These are phyloP conservation scores for Acrossocheilus wenchowensis DNA, from an alignment of 2,797 vertebrate species.

Conservation along the genomic window DNA sequence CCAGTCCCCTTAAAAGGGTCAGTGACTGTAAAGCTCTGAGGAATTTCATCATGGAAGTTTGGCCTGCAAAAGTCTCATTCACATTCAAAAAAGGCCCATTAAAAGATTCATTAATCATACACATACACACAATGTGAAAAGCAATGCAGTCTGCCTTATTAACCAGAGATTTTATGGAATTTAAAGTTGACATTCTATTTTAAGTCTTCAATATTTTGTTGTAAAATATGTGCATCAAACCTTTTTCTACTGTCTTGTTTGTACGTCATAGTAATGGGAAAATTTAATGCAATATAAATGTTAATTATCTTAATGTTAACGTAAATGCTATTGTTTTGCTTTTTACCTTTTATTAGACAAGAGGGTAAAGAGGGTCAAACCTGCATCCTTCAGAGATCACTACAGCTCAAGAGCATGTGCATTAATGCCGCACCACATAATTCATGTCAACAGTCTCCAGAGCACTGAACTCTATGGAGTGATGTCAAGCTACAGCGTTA, in stretches of 20 bases:
- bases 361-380: background rate
- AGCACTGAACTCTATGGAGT: background rate
- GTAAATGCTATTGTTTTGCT: background rate
- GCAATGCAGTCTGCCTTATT: background rate
- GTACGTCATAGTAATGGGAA: background rate
- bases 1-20: constrained; percentile 42
- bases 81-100: constrained; percentile 24
- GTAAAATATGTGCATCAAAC: background rate
- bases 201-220: background rate
- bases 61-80: constrained; percentile 20
- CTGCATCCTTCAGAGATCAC: background rate
- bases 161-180: background rate
- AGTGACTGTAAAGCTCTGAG: constrained; percentile 35
- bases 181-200: background rate
- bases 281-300: background rate
- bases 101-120: constrained; percentile 31
- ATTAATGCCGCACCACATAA: background rate
- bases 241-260: background rate
- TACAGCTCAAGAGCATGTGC: background rate
- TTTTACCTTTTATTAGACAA: background rate
- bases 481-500: background rate
- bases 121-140: constrained; percentile 7
- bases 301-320: background rate
- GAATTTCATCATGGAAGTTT: constrained; percentile 27
- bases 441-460: background rate